Evolutionary conservation across 2,888 invertebrate species (phyloP).

Genomic region (Oscheius sp.): DNA sequence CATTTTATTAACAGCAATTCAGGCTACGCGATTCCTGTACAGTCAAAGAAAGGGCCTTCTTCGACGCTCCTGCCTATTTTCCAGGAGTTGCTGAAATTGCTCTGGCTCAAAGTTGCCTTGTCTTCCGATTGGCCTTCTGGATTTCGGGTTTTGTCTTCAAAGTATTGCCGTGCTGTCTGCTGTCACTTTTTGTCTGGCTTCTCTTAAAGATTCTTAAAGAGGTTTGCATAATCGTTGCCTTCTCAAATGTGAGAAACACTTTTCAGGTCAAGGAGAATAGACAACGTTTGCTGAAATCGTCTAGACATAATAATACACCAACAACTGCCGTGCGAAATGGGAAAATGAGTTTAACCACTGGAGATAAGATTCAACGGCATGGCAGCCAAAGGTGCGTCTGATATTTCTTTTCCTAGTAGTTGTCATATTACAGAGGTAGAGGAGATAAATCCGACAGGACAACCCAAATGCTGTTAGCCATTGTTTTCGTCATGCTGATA

Average conservation of each 20-base stretch:
- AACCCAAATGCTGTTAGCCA: slow-evolving; percentile 76
- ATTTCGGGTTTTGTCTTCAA: slow-evolving; percentile 71
- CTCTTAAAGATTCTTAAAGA: slow-evolving; percentile 74
- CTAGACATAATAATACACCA: slow-evolving; percentile 29
- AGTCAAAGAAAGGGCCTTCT: slow-evolving; percentile 49
- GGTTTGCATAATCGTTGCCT: slow-evolving; percentile 22
- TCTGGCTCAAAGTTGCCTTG: slow-evolving; percentile 57
- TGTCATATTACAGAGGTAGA: slow-evolving; percentile 39
- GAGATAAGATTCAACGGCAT: slow-evolving; percentile 34
- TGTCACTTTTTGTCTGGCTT: slow-evolving; percentile 75
- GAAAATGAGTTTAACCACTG: slow-evolving; percentile 32
- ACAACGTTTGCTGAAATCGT: slow-evolving; percentile 57
- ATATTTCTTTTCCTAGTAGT: background rate
- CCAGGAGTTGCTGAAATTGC: slow-evolving; percentile 72
- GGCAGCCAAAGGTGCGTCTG: slow-evolving; percentile 34
- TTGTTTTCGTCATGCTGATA: slow-evolving; percentile 75
- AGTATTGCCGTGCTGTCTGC: slow-evolving; percentile 74
- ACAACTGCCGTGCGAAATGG: slow-evolving; percentile 19
- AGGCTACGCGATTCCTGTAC: slow-evolving; percentile 58
- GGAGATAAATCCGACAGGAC: slow-evolving; percentile 74
- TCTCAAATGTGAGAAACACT: background rate
- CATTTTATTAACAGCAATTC: slow-evolving; percentile 14
- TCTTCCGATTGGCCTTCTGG: slow-evolving; percentile 72
- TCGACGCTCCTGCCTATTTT: slow-evolving; percentile 60
- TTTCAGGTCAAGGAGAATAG: slow-evolving; percentile 66